Evolutionary conservation across 1,140 invertebrate genomes (phyloP).

Genomic region (Bombus cullumanus): DNA sequence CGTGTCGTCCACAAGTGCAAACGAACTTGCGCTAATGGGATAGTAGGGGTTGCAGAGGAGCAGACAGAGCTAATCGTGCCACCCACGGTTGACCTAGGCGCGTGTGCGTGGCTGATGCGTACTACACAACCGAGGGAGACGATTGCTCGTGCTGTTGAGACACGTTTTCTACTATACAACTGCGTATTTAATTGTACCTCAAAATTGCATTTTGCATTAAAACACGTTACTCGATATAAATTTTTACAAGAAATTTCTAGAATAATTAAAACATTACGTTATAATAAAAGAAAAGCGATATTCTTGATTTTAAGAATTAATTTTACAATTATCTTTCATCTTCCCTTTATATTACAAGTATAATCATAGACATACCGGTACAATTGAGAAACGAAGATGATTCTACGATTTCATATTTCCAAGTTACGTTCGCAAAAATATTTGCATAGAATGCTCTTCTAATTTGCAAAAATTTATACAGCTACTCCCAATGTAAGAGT

Average conservation of each 20-base stretch:
- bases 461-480: not conserved
- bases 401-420: too few relatives aligned
- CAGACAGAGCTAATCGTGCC: slow-evolving; percentile 11
- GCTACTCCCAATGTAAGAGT: too few relatives aligned
- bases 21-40: not conserved
- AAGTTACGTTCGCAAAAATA: not conserved
- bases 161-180: not conserved
- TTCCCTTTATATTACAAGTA: too few relatives aligned
- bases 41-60: slow-evolving; percentile 10
- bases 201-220: not conserved
- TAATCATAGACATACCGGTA: too few relatives aligned
- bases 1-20: slow-evolving; percentile 20
- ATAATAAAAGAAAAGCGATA: not conserved
- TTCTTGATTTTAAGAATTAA: not conserved
- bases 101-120: slow-evolving; percentile 42
- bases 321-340: too few relatives aligned
- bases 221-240: not conserved
- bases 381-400: too few relatives aligned
- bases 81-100: slow-evolving; percentile 47
- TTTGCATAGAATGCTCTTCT: not conserved
- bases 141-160: not conserved
- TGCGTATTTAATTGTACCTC: not conserved
- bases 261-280: not conserved
- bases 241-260: not conserved
- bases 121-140: not conserved